Base-by-base conservation (phyloP, 2,888 invertebrate species). In the Aproaerema taeniolella region DNA sequence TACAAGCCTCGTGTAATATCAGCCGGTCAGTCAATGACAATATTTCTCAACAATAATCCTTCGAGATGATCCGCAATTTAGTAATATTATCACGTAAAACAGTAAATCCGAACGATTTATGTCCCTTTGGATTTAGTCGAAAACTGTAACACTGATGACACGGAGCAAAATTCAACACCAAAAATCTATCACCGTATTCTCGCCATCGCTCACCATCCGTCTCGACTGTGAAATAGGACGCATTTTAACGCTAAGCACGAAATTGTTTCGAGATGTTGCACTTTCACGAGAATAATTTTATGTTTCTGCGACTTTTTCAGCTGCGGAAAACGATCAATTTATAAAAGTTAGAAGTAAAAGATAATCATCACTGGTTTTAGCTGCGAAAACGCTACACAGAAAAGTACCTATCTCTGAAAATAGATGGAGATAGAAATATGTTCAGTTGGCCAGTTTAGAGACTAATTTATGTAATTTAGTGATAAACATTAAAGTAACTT, bases 361-460 rank as follows among this genome's bases (percentile, higher is more conserved):
- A 88, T 88, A 88, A 89, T 79, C 88, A 89, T 88, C 89, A 88
- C 89, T 88, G 86, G 86, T 83, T 88, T 80, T 81, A 42, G 89
- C 89, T 89, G 89, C 89, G 82, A 87, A 87, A 86, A 87, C 86
- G 86, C 87, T 85, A 86, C 86, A 69, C 76, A 81, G 72, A 87
- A 86, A 90, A 90, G 90, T 90, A 90, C 90, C 89, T 90, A 88
- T 82, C 87, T 90, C 90, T 90, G 90, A 90, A 90, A 89, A 90
- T 89, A 89, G 89, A 89, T 89, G 89, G 89, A 89, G 89, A 89
- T 88, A 87, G 88, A 88, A 88, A 78, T 81, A 75, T 82, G 82
- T 83, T 81, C 81, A 79, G 78, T 65, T 67, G 55, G 53, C 58
- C 79, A 81, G 52, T 46, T 55, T 47, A 53, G 39, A 38, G 50